Percentiles rank a stretch among this genome's conserved stretches.
Conservation (phyloP, 2,888 invertebrate species). For the Alcis repandata region DNA sequence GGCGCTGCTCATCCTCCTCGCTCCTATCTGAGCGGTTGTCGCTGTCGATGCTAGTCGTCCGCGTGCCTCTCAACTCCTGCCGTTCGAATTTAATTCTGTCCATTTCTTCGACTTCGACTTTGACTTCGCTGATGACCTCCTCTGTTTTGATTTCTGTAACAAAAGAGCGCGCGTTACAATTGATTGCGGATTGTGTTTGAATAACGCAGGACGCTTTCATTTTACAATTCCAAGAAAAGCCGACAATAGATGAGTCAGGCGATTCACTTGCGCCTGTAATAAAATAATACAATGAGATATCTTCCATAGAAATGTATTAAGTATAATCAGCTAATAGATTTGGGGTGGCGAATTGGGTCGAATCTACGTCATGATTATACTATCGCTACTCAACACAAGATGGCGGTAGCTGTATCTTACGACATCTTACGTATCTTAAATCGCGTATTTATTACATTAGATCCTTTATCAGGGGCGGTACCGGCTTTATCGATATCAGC, state of each 20-base stretch:
- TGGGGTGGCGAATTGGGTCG: slow-evolving; percentile 47
- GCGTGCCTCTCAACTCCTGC: slow-evolving; percentile 67
- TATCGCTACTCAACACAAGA: slow-evolving; percentile 62
- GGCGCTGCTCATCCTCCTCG: slow-evolving; percentile 75
- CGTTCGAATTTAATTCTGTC: slow-evolving; percentile 70
- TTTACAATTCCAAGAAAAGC: slow-evolving; percentile 82
- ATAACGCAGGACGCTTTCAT: slow-evolving; percentile 79
- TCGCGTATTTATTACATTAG: slow-evolving; percentile 12
- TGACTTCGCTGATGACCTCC: slow-evolving; percentile 78
- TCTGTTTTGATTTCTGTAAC: slow-evolving; percentile 86
- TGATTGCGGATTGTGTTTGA: slow-evolving; percentile 76
- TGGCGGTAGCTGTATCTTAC: slow-evolving; percentile 51
- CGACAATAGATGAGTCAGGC: slow-evolving; percentile 84
- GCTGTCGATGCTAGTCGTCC: slow-evolving; percentile 83
- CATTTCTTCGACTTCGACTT: slow-evolving; percentile 75
- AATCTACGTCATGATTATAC: slow-evolving; percentile 41
- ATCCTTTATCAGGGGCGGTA: slow-evolving; percentile 38
- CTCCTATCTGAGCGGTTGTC: slow-evolving; percentile 87
- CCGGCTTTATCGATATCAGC: slow-evolving; percentile 31
- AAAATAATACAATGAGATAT: slow-evolving; percentile 74
- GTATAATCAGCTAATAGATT: slow-evolving; percentile 77
- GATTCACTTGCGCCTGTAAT: slow-evolving; percentile 72
- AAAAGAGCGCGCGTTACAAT: slow-evolving; percentile 78
- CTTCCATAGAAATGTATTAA: slow-evolving; percentile 54
- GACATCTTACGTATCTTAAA: not conserved